Evolutionary conservation across 2,888 invertebrate species (phyloP).

Genomic region (Copidosoma aretas): DNA sequence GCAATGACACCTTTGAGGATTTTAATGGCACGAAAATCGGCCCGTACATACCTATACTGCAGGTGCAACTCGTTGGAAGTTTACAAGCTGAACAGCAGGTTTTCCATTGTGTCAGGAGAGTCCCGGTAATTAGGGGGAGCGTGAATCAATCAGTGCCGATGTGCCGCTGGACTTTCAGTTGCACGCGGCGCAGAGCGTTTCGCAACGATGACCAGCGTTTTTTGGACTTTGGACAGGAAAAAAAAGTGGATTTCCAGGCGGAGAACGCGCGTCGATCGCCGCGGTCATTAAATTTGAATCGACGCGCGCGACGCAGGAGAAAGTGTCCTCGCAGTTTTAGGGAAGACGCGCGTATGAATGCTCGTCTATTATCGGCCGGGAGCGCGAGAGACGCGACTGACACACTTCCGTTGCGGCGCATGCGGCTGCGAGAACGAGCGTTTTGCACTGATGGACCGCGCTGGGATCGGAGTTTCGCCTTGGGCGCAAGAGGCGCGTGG

Average conservation of each 20-base stretch:
- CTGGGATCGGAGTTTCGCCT: constrained; percentile 45
- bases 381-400: constrained; percentile 24
- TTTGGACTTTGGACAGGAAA: too few species aligned
- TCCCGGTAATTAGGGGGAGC: constrained; percentile 2
- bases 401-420: too few species aligned
- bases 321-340: too few species aligned
- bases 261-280: too few species aligned
- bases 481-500: constrained; percentile 15
- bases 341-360: too few species aligned
- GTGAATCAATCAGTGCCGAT: constrained; percentile 4
- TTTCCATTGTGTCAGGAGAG: background rate
- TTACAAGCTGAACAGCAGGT: background rate
- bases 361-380: too few species aligned
- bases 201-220: background rate
- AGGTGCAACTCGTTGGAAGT: background rate
- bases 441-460: constrained; percentile 32
- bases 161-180: constrained; percentile 3
- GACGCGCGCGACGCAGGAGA: too few species aligned
- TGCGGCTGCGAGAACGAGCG: constrained; percentile 30
- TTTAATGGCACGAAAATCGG: too few species aligned
- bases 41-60: background rate
- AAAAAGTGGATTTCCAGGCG: too few species aligned
- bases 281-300: too few species aligned
- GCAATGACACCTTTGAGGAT: too few species aligned
- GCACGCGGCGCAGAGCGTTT: too few species aligned